Percentiles rank a stretch among this genome's conserved stretches.
phyloP scores from a whole-genome alignment of 92 coral and sea anemone genomes.

The Epizoanthus ramosus region DNA sequence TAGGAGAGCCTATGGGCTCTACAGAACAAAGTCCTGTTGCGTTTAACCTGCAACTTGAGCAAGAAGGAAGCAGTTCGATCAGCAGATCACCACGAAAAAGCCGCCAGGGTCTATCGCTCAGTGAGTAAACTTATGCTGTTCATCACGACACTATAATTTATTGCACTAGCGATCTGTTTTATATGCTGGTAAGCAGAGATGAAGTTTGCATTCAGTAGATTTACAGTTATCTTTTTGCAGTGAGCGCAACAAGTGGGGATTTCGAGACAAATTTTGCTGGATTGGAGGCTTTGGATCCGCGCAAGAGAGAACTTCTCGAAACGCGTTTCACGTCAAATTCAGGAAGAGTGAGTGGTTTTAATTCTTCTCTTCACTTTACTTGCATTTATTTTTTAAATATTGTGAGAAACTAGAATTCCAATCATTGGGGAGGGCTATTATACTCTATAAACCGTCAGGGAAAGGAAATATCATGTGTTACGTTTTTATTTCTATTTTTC shows the following conservation, averaged over 20 bases:
- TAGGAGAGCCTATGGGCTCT: constrained; percentile 77
- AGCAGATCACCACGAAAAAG: constrained; percentile 62
- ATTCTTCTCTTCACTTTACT: not conserved
- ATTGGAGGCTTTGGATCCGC: constrained; percentile 94
- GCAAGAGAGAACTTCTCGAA: constrained; percentile 86
- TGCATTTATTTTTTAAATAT: no score
- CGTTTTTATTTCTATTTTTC: not conserved
- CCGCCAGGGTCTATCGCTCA: constrained; percentile 43
- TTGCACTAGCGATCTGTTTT: not conserved
- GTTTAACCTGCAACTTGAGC: constrained; percentile 79
- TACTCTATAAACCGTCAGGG: no score
- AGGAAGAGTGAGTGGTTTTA: not conserved
- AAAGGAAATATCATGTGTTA: not conserved
- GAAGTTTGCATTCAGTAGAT: not conserved
- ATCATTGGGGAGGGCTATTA: not conserved
- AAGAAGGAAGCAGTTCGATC: constrained; percentile 50
- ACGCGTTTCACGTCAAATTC: constrained; percentile 75
- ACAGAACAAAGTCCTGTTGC: constrained; percentile 57
- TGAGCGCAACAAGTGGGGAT: constrained; percentile 48
- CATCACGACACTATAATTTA: no score
- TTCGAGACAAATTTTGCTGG: constrained; percentile 78
- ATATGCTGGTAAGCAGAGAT: no score
- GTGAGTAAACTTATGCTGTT: constrained; percentile 37
- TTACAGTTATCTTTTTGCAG: constrained; percentile 30
- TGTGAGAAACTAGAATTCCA: no score